phyloP scores from a whole-genome alignment of 2,888 invertebrate species.

The Drosophila lutescens region DNA sequence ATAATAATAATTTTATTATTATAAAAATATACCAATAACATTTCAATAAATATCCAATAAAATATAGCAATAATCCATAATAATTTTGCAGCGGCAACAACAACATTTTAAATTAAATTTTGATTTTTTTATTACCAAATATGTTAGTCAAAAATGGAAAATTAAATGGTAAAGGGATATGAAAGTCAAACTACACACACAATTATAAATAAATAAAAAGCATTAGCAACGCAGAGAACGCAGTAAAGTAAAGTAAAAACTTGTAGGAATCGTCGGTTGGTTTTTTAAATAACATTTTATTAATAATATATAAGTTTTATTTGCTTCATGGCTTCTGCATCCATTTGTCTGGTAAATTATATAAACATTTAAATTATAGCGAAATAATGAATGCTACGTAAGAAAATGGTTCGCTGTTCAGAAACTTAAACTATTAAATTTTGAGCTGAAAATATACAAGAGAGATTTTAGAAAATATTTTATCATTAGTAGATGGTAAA shows the following conservation, averaged over 20 bases:
- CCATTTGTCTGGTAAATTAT: slow-evolving; percentile 46
- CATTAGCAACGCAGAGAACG: slow-evolving; percentile 24
- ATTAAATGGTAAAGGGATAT: background rate
- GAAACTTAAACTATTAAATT: slow-evolving; percentile 72
- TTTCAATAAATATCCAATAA: background rate
- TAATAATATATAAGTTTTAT: slow-evolving; percentile 51
- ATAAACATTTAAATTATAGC: slow-evolving; percentile 49
- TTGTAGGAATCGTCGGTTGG: slow-evolving; percentile 35
- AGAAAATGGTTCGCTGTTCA: slow-evolving; percentile 36
- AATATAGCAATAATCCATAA: slow-evolving; percentile 6
- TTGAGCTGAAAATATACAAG: slow-evolving; percentile 82
- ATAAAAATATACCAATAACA: too few relatives aligned
- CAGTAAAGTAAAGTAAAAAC: slow-evolving; percentile 49
- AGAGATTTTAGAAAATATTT: slow-evolving; percentile 65
- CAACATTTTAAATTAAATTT: slow-evolving; percentile 8
- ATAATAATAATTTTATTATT: too few relatives aligned
- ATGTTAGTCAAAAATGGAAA: slow-evolving; percentile 13
- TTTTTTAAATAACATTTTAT: slow-evolving; percentile 66
- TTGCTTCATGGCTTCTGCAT: slow-evolving; percentile 35
- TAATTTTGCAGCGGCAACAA: slow-evolving; percentile 12
- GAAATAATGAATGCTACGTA: slow-evolving; percentile 41
- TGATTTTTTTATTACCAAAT: slow-evolving; percentile 24
- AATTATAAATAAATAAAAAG: slow-evolving; percentile 11
- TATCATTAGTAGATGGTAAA: slow-evolving; percentile 59
- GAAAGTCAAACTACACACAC: background rate